Conservation (phyloP, 2,797 vertebrate genomes). For the Hippocampus kuda region DNA sequence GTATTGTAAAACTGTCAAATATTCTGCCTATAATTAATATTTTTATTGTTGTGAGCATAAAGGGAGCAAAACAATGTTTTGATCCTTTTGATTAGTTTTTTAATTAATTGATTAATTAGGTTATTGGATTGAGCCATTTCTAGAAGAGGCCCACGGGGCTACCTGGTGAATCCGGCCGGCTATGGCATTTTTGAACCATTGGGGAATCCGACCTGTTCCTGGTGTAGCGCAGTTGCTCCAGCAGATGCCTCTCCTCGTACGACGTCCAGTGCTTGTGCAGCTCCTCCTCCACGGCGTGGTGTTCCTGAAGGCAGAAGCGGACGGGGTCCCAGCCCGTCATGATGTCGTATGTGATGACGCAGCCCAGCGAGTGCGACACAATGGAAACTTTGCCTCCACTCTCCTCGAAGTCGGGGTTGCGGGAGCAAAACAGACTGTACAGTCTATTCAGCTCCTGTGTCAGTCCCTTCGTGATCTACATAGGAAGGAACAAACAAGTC, state of each 20-base stretch:
- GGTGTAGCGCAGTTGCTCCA: conserved; percentile 80
- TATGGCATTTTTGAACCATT: too few species aligned
- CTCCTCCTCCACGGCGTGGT: conserved; percentile 78
- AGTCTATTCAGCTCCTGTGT: conserved; percentile 92
- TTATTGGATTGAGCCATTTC: too few species aligned
- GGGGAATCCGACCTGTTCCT: conserved; percentile 69
- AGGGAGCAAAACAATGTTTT: too few species aligned
- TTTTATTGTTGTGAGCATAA: too few species aligned
- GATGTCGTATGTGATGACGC: conserved; percentile 97
- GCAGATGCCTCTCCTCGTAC: conserved; percentile 77
- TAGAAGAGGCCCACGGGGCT: too few species aligned
- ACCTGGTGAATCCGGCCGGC: too few species aligned
- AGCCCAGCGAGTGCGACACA: conserved; percentile 93
- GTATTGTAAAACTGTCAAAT: too few species aligned
- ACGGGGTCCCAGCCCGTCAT: conserved; percentile 98
- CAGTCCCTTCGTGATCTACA: conserved; percentile 89
- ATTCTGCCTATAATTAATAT: too few species aligned
- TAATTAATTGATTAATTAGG: too few species aligned
- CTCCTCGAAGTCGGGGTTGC: conserved; percentile 89
- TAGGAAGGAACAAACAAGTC: neutral
- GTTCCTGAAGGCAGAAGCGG: conserved; percentile 83
- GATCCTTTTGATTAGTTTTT: too few species aligned
- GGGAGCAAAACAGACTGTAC: conserved; percentile 89
- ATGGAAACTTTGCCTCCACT: conserved; percentile 91
- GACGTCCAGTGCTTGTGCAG: conserved; percentile 75